Evolutionary conservation across 2,797 vertebrate genomes (phyloP).

Genomic region (Fratercula arctica): DNA sequence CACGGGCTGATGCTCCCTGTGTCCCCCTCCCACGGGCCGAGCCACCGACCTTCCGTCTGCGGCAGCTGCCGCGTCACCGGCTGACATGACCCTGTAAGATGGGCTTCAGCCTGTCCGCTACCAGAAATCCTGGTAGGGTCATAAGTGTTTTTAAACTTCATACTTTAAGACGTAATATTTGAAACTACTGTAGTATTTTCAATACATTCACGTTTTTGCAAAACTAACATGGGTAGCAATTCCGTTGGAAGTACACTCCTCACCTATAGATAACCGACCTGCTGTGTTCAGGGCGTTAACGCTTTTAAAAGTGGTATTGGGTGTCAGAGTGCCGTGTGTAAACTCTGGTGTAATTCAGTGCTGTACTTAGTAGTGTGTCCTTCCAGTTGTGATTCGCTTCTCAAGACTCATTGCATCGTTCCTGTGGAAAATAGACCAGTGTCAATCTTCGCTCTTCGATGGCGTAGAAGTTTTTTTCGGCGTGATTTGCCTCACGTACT

Average conservation of each 20-base stretch:
- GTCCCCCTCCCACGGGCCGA: neutral
- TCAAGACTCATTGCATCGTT: neutral
- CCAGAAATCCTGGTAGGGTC: neutral
- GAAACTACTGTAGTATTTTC: neutral
- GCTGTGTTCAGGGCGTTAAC: neutral
- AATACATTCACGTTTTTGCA: neutral
- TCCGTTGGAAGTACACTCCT: neutral
- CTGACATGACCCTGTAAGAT: accelerated
- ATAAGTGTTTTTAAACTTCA: neutral
- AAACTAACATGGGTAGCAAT: neutral
- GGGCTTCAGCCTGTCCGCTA: neutral
- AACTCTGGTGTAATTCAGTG: neutral
- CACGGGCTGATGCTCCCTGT: neutral
- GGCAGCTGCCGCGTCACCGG: accelerated
- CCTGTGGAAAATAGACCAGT: slow-evolving; percentile 16
- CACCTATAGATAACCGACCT: neutral
- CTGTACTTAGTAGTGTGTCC: neutral
- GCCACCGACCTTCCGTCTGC: neutral
- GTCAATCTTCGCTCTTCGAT: slow-evolving; percentile 15
- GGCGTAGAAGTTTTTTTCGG: neutral
- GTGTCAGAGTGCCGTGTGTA: neutral
- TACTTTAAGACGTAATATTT: neutral
- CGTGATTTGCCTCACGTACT: slow-evolving; percentile 30
- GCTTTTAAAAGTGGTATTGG: neutral
- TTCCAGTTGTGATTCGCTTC: slow-evolving; percentile 15